These are phyloP conservation scores for Psittacus erithacus DNA, from an alignment of 2,113 vertebrate genomes.

Conservation along the genomic window DNA sequence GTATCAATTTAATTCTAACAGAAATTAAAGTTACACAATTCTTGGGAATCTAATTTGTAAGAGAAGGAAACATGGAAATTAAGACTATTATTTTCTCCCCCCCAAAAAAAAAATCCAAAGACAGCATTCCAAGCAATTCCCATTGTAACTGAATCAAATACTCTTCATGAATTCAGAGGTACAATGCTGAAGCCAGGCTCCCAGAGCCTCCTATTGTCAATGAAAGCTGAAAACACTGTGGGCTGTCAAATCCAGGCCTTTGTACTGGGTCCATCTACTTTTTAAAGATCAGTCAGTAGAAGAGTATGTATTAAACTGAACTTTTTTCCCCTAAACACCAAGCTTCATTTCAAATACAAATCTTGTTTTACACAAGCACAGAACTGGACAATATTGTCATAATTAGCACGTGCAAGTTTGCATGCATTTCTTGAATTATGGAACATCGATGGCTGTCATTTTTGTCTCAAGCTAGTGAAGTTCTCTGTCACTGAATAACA, in stretches of 20 bases:
- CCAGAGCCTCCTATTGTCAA: background rate
- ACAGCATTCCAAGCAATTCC: background rate
- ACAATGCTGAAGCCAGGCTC: background rate
- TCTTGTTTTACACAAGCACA: background rate
- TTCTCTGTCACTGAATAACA: background rate
- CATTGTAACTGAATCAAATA: background rate
- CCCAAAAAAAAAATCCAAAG: background rate
- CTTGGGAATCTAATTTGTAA: background rate
- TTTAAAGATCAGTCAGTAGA: background rate
- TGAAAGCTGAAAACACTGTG: background rate
- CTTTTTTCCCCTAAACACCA: background rate
- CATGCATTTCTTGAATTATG: background rate
- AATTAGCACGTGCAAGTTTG: background rate
- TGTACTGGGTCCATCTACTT: background rate
- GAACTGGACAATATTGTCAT: background rate
- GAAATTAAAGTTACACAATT: background rate
- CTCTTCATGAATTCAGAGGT: background rate
- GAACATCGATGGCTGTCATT: fast-evolving
- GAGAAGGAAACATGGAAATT: background rate
- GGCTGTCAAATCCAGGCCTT: background rate
- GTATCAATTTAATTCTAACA: conserved; percentile 5
- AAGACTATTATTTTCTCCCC: background rate
- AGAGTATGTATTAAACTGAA: background rate
- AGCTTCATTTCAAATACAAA: background rate
- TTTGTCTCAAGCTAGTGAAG: background rate